Conservation (phyloP, 2,888 invertebrate genomes). For the Nymphalis urticae region DNA sequence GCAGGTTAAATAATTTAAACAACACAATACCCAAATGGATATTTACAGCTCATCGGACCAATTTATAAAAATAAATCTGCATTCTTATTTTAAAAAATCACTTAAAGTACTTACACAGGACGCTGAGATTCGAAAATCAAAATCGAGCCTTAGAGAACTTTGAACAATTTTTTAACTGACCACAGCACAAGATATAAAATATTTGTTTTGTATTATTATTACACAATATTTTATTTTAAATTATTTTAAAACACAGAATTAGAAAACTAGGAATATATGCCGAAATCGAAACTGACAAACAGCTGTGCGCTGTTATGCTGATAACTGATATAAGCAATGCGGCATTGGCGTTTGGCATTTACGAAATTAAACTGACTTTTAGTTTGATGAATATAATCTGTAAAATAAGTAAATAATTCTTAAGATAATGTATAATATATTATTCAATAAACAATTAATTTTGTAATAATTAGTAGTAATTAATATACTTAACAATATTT, state of each 20-base stretch:
- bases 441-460: too few species aligned
- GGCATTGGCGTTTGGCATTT: not conserved
- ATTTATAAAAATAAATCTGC: too few species aligned
- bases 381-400: not conserved
- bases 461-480: too few species aligned
- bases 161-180: too few species aligned
- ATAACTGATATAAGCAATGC: constrained; percentile 2
- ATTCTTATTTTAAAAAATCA: constrained; percentile 12
- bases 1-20: too few species aligned
- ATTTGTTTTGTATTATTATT: not conserved
- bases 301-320: constrained; percentile 18
- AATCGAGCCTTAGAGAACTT: not conserved
- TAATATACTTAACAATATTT: too few species aligned
- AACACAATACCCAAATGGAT: too few species aligned
- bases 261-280: not conserved
- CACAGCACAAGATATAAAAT: not conserved
- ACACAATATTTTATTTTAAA: not conserved
- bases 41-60: too few species aligned
- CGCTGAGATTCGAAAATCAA: constrained; percentile 20
- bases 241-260: not conserved
- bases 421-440: too few species aligned
- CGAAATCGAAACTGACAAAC: constrained; percentile 15
- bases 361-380: not conserved
- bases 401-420: not conserved
- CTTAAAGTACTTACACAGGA: constrained; percentile 7